Evolutionary conservation across 2,888 invertebrate species (phyloP), one percentile per base, ranked within the genome.

Genomic region (Ligdia adustata): DNA sequence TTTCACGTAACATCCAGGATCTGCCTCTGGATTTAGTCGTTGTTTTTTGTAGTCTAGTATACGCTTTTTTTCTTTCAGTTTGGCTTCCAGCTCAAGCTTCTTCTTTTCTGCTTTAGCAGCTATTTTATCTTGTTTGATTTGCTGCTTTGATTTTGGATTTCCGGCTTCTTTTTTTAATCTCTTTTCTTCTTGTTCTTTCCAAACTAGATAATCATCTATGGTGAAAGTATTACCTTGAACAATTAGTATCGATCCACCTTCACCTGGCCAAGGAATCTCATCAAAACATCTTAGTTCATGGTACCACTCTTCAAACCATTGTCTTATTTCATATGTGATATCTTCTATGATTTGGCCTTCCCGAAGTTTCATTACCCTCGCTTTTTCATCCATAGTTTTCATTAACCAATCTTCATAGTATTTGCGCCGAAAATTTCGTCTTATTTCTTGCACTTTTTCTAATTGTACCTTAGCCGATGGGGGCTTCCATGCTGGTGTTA

Each of bases 241-340:
- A 6, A 94, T 83, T 32, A 93, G 66, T 37, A 92, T 79, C 7
- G 91, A 92, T 1, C 96, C 96, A 3, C 96, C 96, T 72, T 93
- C 92, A 20, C 93, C 92, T 20, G 92, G 92, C 50, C 92, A 92
- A 33, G 96, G 96, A 71, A 92, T 94, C 54, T 93, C 93, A 51
- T 96, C 95, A 69, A 96, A 95, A 33, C 88, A 78, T 14, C 88
- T 86, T 0, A 87, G 73, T 45, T 75, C 72, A 26, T 77, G 74
- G 78, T 94, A 90, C 93, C 94, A 95, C 41, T 92, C 83, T 32
- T 89, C 72, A 67, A 95, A 94, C 96, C 96, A 96, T 65, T 93
- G 92, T 45, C 94, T 89, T 44, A 96, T 92, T 84, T 96, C 95
- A 53, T 92, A 93, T 24, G 93, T 92, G 72, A 96, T 94, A 60